Base-by-base conservation (phyloP, 92 coral and sea anemone genomes). In the Palythoa grandis region DNA sequence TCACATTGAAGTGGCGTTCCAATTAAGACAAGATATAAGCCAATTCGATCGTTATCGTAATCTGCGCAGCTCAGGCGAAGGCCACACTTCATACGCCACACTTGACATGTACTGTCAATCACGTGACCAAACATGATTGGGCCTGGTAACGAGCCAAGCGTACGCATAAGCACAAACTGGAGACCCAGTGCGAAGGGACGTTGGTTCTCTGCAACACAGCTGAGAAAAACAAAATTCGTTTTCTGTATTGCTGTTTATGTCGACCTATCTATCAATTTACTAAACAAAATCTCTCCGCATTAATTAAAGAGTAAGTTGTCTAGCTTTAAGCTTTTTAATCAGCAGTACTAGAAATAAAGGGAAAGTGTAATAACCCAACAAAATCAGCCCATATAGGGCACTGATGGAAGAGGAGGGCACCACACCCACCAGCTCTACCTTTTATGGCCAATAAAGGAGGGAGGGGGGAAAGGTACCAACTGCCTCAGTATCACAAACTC, bases 81-180 rank as follows among this genome's bases (percentile, higher is more conserved):
- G 7, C 70, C 70, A 38, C 82, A 77, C 29, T 77, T 56, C 29
- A 25, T 77, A 11, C 70, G 61, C 82, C 82, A 77, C 23, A 57
- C 82, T 39, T 77, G 82, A 53, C 82, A 77, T 23, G 82, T 77
- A 24, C 69, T 54, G 24, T 77, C 82, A 25, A 77, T 56, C 82
- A 77, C 40, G 24, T 77, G 82, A 22, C 82, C 82, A 77, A 77
- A 77, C 19, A 77, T 35, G 52, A 77, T 77, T 56, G 82, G 82
- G 61, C 82, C 70, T 15, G 82, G 82, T 24, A 77, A 57, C 52
- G 22, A 15, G 13, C 82, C 82, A 58, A 58, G 39, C 16, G 82
- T 39, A 7, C 82, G 82, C 69, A 48, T 52, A 48, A 77, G 37
- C 60, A 77, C 82, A 37, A 77, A 77, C 82, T 77, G 82, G 6